Percentiles rank a stretch among this genome's conserved stretches.
These are phyloP conservation scores for Nycticorax nycticorax DNA, from an alignment of 2,113 vertebrate species.

Conservation along the genomic window DNA sequence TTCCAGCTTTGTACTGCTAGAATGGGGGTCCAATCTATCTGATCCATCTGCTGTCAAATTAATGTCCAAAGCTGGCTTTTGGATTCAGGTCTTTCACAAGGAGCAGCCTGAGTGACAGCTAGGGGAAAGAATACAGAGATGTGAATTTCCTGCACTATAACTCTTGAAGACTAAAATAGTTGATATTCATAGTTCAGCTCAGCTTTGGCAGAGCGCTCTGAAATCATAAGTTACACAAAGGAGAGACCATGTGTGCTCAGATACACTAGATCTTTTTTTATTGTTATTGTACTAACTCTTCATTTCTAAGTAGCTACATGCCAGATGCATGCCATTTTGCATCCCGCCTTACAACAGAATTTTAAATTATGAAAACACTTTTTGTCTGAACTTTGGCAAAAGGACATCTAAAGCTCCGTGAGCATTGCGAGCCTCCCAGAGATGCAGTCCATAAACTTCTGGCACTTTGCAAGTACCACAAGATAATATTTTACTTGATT, in stretches of 20 bases:
- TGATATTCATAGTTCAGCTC: constrained; percentile 59
- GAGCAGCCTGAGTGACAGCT: constrained; percentile 36
- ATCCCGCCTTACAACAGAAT: not conserved
- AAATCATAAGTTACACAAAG: constrained; percentile 44
- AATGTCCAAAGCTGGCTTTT: constrained; percentile 55
- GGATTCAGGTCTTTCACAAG: constrained; percentile 48
- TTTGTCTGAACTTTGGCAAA: not conserved
- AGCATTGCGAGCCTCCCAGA: not conserved
- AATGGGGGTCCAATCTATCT: not conserved
- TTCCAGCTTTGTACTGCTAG: constrained; percentile 3
- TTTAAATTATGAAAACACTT: constrained; percentile 10
- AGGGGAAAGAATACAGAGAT: constrained; percentile 25
- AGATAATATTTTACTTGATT: constrained; percentile 32
- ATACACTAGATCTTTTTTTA: constrained; percentile 33
- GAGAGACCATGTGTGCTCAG: constrained; percentile 21
- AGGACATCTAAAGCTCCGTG: not conserved
- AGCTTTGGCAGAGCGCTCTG: constrained; percentile 40
- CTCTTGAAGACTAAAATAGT: constrained; percentile 35
- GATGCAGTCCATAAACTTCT: constrained; percentile 2
- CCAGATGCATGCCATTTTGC: constrained; percentile 22
- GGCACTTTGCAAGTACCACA: not conserved
- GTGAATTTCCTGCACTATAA: constrained; percentile 46
- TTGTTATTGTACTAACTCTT: constrained; percentile 44
- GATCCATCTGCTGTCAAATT: constrained; percentile 55
- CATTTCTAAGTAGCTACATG: constrained; percentile 34